A percentile compares a stretch with the other conserved stretches of the same genome.
Evolutionary conservation across 2,113 vertebrate species (phyloP).

Genomic region (Trichechus manatus): DNA sequence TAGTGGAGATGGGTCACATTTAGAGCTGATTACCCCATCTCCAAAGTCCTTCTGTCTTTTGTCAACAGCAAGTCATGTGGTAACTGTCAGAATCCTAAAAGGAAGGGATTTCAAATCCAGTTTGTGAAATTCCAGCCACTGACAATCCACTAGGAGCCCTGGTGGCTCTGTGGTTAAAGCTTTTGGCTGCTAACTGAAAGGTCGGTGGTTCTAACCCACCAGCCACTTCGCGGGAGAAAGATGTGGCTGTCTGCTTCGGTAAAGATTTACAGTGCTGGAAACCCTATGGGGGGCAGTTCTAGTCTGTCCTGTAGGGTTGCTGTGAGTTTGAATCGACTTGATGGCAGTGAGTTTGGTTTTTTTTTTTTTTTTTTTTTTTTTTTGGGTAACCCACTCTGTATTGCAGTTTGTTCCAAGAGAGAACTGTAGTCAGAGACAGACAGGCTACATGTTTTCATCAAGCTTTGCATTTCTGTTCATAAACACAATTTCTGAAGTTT

Average conservation of each 20-base stretch:
- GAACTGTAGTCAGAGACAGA: background rate
- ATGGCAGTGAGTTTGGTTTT: no score
- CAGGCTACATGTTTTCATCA: background rate
- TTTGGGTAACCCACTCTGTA: background rate
- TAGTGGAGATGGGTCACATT: background rate
- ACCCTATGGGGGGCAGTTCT: no score
- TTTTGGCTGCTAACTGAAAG: no score
- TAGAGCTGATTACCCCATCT: background rate
- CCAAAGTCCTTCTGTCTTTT: background rate
- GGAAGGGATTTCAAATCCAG: conserved; percentile 22
- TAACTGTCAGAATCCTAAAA: conserved; percentile 24
- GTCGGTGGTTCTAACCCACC: no score
- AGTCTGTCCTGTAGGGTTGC: no score
- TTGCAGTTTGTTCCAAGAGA: conserved; percentile 28
- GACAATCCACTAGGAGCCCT: background rate
- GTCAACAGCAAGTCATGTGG: background rate
- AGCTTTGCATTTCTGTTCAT: background rate
- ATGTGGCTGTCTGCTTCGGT: no score
- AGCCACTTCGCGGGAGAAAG: no score
- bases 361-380: no score
- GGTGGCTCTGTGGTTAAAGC: no score
- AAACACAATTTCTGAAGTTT: conserved; percentile 24
- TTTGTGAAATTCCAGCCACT: background rate
- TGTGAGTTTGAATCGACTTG: no score
- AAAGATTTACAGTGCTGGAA: no score